Evolutionary conservation across 2,888 invertebrate genomes (phyloP).

Genomic region (Dexiosoma caninum): DNA sequence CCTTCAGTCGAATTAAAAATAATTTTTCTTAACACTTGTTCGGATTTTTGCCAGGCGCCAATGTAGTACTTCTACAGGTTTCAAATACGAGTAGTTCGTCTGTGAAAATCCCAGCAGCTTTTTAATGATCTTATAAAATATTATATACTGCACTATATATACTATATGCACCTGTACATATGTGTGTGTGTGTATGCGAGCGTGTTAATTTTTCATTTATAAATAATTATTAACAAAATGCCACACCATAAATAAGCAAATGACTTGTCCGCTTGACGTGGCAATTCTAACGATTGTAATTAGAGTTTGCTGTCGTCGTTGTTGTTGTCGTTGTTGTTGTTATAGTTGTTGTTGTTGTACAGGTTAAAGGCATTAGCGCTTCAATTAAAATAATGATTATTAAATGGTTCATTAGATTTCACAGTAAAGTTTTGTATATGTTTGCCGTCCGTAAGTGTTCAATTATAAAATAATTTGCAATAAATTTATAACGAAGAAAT

Average conservation of each 20-base stretch:
- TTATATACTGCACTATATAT: not conserved
- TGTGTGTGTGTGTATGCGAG: no score
- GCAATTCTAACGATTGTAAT: conserved; percentile 15
- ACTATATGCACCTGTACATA: not conserved
- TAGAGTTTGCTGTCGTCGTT: conserved; percentile 15
- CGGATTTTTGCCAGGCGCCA: conserved; percentile 33
- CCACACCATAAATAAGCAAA: not conserved
- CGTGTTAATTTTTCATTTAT: no score
- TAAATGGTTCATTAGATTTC: conserved; percentile 58
- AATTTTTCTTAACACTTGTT: conserved; percentile 19
- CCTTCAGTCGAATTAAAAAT: not conserved
- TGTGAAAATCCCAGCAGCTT: conserved; percentile 9
- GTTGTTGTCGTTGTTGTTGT: not conserved
- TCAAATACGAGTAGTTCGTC: not conserved
- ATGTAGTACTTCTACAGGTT: not conserved
- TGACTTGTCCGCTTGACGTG: not conserved
- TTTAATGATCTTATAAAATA: not conserved
- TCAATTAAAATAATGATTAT: conserved; percentile 59
- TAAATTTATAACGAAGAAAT: conserved; percentile 5
- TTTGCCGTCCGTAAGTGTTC: conserved; percentile 54
- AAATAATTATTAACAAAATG: not conserved
- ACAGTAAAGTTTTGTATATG: conserved; percentile 49
- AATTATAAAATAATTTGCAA: conserved; percentile 59
- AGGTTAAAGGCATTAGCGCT: conserved; percentile 49
- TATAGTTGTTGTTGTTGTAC: conserved; percentile 20